Conservation (phyloP, 2,888 invertebrate species). For the Pyrochroa serraticornis region DNA sequence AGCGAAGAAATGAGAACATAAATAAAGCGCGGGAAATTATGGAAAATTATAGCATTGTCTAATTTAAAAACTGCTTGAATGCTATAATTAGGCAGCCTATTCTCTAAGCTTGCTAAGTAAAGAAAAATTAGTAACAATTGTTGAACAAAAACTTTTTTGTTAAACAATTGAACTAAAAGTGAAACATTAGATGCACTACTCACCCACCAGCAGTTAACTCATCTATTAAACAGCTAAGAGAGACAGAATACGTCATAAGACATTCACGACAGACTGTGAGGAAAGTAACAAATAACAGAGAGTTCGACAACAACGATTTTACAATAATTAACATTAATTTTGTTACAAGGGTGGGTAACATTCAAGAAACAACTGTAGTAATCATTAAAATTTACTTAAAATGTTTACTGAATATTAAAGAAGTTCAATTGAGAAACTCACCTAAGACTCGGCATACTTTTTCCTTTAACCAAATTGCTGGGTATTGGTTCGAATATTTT, state of each 20-base stretch:
- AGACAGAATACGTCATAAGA: slow-evolving; percentile 57
- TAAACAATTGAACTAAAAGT: neutral
- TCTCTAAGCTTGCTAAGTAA: neutral
- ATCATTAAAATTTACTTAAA: too few species aligned
- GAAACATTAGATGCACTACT: slow-evolving; percentile 57
- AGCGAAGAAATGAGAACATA: slow-evolving; percentile 27
- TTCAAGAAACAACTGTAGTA: neutral
- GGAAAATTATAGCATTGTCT: neutral
- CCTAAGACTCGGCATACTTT: slow-evolving; percentile 96
- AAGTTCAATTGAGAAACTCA: too few species aligned
- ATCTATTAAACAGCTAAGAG: slow-evolving; percentile 83
- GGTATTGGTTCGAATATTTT: slow-evolving; percentile 60
- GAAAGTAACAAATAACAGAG: too few species aligned
- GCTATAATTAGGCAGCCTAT: too few species aligned
- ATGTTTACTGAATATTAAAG: too few species aligned
- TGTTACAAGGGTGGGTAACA: neutral
- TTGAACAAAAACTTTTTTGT: neutral
- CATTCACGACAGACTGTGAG: slow-evolving; percentile 46
- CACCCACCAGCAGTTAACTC: slow-evolving; percentile 82
- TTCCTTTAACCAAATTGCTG: slow-evolving; percentile 86
- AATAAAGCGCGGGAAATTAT: slow-evolving; percentile 19
- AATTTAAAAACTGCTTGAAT: neutral
- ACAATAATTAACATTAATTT: slow-evolving; percentile 3
- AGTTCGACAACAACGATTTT: slow-evolving; percentile 20
- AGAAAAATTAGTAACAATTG: neutral